These are phyloP conservation scores for Drosophila asahinai DNA, from an alignment of 1,140 invertebrate species.

Conservation along the genomic window DNA sequence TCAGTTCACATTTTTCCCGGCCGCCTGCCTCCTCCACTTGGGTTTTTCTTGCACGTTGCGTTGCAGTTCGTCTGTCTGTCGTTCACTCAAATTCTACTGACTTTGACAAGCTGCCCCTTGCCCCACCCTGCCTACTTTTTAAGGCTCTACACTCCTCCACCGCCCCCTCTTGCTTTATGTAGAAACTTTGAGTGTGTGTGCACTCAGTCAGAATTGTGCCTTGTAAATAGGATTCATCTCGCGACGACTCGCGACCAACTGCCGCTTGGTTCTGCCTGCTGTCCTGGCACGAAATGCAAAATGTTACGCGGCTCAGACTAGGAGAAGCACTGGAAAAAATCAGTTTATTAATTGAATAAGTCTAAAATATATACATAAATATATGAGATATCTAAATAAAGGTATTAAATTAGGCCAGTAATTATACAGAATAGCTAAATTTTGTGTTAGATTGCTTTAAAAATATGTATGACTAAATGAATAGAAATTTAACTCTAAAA, in stretches of 20 bases:
- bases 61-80: slow-evolving; percentile 31
- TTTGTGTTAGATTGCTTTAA: no score
- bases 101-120: slow-evolving; percentile 62
- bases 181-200: slow-evolving; percentile 24
- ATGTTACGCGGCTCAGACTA: slow-evolving; percentile 52
- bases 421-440: no score
- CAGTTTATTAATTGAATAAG: not conserved
- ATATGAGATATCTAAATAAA: not conserved
- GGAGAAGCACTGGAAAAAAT: slow-evolving; percentile 12
- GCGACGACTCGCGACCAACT: slow-evolving; percentile 61
- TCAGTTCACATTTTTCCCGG: slow-evolving; percentile 41
- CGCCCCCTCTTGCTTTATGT: not conserved
- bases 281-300: slow-evolving; percentile 72
- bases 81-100: slow-evolving; percentile 74
- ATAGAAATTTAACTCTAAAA: no score
- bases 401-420: no score
- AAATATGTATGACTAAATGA: no score
- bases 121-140: not conserved
- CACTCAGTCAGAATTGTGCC: slow-evolving; percentile 73
- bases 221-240: slow-evolving; percentile 80
- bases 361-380: not conserved
- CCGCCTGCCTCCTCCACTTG: slow-evolving; percentile 23
- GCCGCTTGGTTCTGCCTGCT: slow-evolving; percentile 51
- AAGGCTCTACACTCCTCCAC: not conserved
- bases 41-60: slow-evolving; percentile 36